These are phyloP conservation scores for Pardosa pseudoannulata DNA, from an alignment of 2,888 invertebrate genomes.

Conservation along the genomic window DNA sequence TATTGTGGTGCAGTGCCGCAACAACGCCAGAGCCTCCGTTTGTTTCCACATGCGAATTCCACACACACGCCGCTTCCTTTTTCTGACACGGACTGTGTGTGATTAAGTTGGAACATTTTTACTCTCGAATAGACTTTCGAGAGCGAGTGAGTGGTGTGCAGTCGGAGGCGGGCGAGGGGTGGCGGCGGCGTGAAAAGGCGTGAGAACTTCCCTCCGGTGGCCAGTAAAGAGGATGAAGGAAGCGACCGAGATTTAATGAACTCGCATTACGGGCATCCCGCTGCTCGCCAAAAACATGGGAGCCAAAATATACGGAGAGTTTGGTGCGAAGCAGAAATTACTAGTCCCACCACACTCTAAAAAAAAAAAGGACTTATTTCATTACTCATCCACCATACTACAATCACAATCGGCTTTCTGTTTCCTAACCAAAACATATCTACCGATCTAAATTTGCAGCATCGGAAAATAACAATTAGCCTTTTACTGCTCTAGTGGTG, in stretches of 20 bases:
- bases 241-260: conserved; percentile 69
- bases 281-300: conserved; percentile 46
- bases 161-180: background rate
- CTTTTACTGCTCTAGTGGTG: too few relatives aligned
- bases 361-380: too few relatives aligned
- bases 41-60: too few relatives aligned
- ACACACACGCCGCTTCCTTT: too few relatives aligned
- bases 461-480: too few relatives aligned
- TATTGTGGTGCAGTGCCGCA: too few relatives aligned
- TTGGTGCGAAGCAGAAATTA: background rate
- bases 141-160: background rate
- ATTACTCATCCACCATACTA: too few relatives aligned
- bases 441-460: too few relatives aligned
- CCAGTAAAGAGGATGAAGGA: conserved; percentile 63
- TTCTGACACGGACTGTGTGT: background rate
- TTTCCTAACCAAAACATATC: too few relatives aligned
- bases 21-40: too few relatives aligned
- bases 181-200: conserved; percentile 47
- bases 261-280: conserved; percentile 68
- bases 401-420: too few relatives aligned
- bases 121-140: background rate
- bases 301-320: background rate
- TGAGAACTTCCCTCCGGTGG: conserved; percentile 64
- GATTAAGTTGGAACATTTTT: background rate
- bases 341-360: too few relatives aligned